Base-by-base conservation (phyloP, 2,113 vertebrate genomes). In the Equus quagga region DNA sequence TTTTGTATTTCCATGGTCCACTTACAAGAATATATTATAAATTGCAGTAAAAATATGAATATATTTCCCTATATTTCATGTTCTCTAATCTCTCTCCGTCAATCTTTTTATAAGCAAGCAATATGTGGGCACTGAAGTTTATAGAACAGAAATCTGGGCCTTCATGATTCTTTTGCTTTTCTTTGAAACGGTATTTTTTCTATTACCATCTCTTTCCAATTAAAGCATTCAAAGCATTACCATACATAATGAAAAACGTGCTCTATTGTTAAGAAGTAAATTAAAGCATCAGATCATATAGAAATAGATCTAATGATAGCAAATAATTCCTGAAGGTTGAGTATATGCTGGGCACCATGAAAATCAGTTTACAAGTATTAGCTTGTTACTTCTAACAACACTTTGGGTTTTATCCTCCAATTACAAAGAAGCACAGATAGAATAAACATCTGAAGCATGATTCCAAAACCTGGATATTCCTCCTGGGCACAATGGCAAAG, bases 41-140 rank as follows among this genome's bases (percentile, higher is more conserved):
- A 96, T 84, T 93, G 69, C 15, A 58, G 12, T 73, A 54, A 81
- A 97, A 97, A 91, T 72, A 2, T 41, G 21, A 92, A 46, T 8
- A 36, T 81, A 28, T 85, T 76, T 86, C 89, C 14, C 85, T 72
- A 81, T 10, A 69, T 67, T 94, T 0, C 1, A 56, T 83, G 13
- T 58, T 72, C 44, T 89, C n/a, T 92, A 83, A 80, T 67, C 26
- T 70, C 3, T 69, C 75, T 84, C 8, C 14, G 24, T 56, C 58
- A 75, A 54, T 89, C 1, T 76, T 8, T 78, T 36, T 76, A 10
- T 85, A 72, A 89, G 24, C 15, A 65, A 75, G 4, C 41, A 93
- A 4, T 84, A 67, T 19, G 8, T 75, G 1, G 93, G 8, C 7
- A 58, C 8, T 54, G 28, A 60, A 89, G 67, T 62, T 54, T 85